Base-by-base conservation (phyloP, 2,888 invertebrate species). In the Acronicta aceris region DNA sequence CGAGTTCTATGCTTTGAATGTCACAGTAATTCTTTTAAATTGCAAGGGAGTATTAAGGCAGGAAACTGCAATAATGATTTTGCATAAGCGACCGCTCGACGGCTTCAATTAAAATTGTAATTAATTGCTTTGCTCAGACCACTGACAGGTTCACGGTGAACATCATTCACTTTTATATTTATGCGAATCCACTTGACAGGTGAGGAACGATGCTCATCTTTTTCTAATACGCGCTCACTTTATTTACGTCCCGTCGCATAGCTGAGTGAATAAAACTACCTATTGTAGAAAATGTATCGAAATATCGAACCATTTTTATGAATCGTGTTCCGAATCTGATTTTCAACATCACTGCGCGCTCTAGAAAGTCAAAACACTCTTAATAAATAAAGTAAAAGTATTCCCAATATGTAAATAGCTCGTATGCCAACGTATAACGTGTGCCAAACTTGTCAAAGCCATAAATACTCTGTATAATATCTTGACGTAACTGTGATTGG, bases 141-240 rank as follows among this genome's bases (percentile, higher is more conserved):
- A 83, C 89, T 89, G 93, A 90, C 92, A 88, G 89, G 81, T 82
- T 85, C 85, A 85, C 85, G 81, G 87, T 66, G 86, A 85, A 82
- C 90, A 92, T 93, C 90, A 90, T 89, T 93, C 91, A 92, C 88
- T 90, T 90, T 89, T 89, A 89, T 92, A 90, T 92, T 91, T 91
- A 92, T 90, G 91, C 88, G 90, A 89, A 89, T 89, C 81, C 83
- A 73, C 85, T 84, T 88, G 93, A 89, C 92, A 89, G 88, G 87
- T 90, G 88, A 91, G 80, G 85, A 83, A 87, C 84, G 85, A 78
- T 78, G 82, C 84, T 78, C 86, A 81, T 88, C 86, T 81, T 83
- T 85, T 79, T 81, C 81, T 88, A 83, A 83, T 84, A 82, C 74
- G 69, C 76, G 82, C 78, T 80, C 74, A 76, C 79, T 82, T 82